These are phyloP conservation scores for Eurytoma californica DNA, from an alignment of 2,888 invertebrate genomes.

Conservation along the genomic window DNA sequence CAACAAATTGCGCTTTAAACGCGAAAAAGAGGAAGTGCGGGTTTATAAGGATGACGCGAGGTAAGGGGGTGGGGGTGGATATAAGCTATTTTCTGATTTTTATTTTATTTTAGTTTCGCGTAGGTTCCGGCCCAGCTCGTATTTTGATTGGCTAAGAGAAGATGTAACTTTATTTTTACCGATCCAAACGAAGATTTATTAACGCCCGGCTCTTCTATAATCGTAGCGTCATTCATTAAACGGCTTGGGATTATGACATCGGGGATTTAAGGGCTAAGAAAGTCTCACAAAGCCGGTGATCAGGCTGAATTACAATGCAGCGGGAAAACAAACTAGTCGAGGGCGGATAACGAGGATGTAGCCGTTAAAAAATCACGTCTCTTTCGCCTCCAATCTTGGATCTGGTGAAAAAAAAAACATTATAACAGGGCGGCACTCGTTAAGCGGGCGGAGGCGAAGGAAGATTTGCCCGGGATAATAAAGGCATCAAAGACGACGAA, in stretches of 20 bases:
- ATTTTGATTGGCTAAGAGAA: conserved; percentile 9
- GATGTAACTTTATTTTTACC: not conserved
- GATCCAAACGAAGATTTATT: no score
- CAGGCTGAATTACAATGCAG: no score
- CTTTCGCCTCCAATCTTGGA: no score
- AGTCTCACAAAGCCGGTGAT: not conserved
- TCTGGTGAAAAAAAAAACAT: not conserved
- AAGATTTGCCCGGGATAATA: not conserved
- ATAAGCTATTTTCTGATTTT: not conserved
- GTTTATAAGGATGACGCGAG: conserved; percentile 22
- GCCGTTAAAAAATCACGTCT: conserved; percentile 12
- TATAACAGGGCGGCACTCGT: conserved; percentile 11
- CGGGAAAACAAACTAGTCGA: no score
- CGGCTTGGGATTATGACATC: conserved; percentile 28
- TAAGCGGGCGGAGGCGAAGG: conserved; percentile 1
- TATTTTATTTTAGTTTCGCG: conserved; percentile 19
- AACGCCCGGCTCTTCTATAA: no score
- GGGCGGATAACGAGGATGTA: not conserved
- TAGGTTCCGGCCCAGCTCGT: not conserved
- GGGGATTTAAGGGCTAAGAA: not conserved
- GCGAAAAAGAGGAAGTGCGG: conserved; percentile 41
- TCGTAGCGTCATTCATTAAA: conserved; percentile 10
- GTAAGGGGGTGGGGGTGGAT: not conserved
- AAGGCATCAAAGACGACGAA: conserved; percentile 26
- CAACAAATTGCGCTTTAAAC: conserved; percentile 57